A percentile compares a stretch with the other conserved stretches of the same genome.
These are phyloP conservation scores for Oreochromis aureus DNA, from an alignment of 2,113 vertebrate genomes.

Conservation along the genomic window DNA sequence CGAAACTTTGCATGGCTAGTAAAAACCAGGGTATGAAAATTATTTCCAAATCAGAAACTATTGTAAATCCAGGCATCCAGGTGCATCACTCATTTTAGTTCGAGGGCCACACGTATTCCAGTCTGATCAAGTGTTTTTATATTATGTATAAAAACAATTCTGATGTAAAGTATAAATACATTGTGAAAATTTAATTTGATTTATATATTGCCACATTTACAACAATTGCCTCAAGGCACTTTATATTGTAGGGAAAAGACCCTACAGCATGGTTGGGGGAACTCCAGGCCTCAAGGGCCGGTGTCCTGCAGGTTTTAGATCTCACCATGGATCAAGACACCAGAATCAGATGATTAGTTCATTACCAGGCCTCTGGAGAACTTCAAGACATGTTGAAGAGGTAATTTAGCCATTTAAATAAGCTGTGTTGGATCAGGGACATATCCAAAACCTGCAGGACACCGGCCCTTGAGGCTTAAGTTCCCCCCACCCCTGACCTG, in stretches of 20 bases:
- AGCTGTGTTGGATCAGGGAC: not conserved
- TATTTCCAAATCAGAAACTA: not conserved
- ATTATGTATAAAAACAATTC: rapidly evolving
- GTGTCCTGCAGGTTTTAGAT: not conserved
- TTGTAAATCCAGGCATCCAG: not conserved
- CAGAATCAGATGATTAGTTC: rapidly evolving
- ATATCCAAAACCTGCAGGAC: not conserved
- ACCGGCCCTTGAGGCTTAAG: rapidly evolving
- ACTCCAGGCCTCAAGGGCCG: not conserved
- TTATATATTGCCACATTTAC: not conserved
- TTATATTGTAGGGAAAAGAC: not conserved
- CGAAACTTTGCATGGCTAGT: not conserved
- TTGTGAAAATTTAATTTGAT: not conserved
- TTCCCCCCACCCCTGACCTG: not conserved
- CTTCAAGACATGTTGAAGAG: not conserved
- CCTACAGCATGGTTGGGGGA: not conserved
- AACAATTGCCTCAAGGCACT: not conserved
- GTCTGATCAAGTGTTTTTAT: not conserved
- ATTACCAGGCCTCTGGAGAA: not conserved
- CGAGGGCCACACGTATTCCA: not conserved
- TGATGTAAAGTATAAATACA: rapidly evolving
- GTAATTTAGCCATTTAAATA: not conserved
- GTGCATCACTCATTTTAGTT: not conserved
- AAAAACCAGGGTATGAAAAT: rapidly evolving
- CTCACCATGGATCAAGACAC: not conserved